phyloP scores from a whole-genome alignment of 2,797 vertebrate species.

The Halcyon leucocephala region DNA sequence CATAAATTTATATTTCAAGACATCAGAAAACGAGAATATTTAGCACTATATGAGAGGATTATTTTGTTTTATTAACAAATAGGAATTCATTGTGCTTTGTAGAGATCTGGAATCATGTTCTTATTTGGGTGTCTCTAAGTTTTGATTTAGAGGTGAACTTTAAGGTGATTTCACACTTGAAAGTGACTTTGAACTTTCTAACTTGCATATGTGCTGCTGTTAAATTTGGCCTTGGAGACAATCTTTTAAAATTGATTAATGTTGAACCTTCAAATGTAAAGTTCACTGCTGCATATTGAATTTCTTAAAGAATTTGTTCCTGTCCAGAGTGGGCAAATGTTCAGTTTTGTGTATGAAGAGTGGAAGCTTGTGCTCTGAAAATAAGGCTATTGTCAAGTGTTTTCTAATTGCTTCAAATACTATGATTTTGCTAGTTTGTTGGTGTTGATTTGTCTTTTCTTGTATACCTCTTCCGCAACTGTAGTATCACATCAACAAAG shows the following conservation, averaged over 20 bases:
- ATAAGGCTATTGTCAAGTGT: background rate
- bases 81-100: background rate
- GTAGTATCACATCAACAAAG: background rate
- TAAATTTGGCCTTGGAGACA: background rate
- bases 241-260: background rate
- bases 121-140: background rate
- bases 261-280: background rate
- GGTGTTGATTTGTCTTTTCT: background rate
- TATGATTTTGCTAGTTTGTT: fast-evolving
- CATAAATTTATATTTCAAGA: background rate
- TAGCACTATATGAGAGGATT: background rate
- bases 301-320: background rate
- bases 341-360: background rate
- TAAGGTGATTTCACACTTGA: background rate
- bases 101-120: background rate
- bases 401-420: background rate
- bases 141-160: background rate
- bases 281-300: background rate
- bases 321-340: fast-evolving
- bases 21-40: background rate
- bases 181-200: background rate
- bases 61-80: background rate
- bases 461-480: background rate
- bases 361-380: background rate
- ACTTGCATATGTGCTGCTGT: background rate